Conservation (phyloP, 37 sponge, comb jelly and placozoan species). For the Amphimedon queenslandica region DNA sequence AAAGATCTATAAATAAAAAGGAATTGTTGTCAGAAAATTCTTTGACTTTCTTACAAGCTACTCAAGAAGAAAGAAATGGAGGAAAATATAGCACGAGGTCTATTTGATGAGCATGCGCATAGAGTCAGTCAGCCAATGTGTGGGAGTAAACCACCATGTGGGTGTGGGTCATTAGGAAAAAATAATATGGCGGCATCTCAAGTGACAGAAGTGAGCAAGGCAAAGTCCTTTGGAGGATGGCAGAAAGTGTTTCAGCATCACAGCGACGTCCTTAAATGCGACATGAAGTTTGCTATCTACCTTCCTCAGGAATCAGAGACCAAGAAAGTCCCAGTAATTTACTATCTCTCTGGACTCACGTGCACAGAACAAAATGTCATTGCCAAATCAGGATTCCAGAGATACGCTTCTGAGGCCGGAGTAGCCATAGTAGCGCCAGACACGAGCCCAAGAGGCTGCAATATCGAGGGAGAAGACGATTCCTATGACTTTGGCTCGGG, state of each 20-base stretch:
- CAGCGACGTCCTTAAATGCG: constrained; percentile 74
- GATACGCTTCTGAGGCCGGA: constrained; percentile 81
- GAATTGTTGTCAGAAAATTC: background rate
- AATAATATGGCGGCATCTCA: constrained; percentile 59
- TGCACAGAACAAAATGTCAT: constrained; percentile 97
- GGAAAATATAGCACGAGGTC: background rate
- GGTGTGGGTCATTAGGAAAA: background rate
- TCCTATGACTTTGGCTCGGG: constrained; percentile 94
- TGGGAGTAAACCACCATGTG: background rate
- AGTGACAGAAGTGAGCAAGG: constrained; percentile 52
- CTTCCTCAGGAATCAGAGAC: constrained; percentile 86
- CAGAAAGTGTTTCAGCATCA: constrained; percentile 84
- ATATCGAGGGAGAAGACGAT: constrained; percentile 93
- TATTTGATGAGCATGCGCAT: constrained; percentile 28
- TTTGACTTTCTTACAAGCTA: background rate
- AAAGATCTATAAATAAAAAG: constrained; percentile 65
- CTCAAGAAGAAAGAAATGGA: too few relatives aligned
- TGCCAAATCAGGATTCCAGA: constrained; percentile 78
- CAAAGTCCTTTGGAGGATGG: constrained; percentile 75
- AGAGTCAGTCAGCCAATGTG: background rate
- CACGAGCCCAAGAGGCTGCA: constrained; percentile 95
- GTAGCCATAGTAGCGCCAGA: constrained; percentile 88
- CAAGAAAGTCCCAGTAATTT: constrained; percentile 81
- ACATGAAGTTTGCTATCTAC: constrained; percentile 87
- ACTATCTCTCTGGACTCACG: constrained; percentile 96